Evolutionary conservation across 2,888 invertebrate genomes (phyloP).

Genomic region (Stenurella melanura): DNA sequence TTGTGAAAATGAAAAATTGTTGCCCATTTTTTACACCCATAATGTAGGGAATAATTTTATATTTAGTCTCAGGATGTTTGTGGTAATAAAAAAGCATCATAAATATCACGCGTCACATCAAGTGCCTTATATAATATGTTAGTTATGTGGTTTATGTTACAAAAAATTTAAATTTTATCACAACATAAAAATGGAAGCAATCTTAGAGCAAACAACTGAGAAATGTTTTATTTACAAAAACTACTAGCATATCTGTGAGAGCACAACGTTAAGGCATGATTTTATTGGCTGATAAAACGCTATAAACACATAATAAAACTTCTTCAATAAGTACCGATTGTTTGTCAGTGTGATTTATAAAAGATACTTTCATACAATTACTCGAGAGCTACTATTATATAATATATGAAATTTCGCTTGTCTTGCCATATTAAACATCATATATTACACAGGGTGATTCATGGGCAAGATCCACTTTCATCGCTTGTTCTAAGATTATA

Average conservation of each 20-base stretch:
- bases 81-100: slow-evolving; percentile 31
- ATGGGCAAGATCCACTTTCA: no score
- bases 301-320: background rate
- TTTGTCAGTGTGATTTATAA: background rate
- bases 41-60: slow-evolving; percentile 40
- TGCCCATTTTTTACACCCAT: slow-evolving; percentile 28
- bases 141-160: background rate
- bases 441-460: no score
- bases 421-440: no score
- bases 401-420: no score
- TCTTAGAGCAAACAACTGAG: background rate
- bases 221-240: background rate
- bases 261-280: background rate
- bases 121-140: slow-evolving; percentile 9
- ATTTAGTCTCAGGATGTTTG: slow-evolving; percentile 31
- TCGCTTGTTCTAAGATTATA: no score
- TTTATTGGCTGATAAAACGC: background rate
- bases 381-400: no score
- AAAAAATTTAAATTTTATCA: slow-evolving; percentile 3
- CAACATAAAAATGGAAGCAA: background rate
- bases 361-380: background rate
- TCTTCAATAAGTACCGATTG: background rate
- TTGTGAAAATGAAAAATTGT: slow-evolving; percentile 52
- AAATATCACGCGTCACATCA: slow-evolving; percentile 32
- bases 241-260: background rate